Evolutionary conservation across 2,888 invertebrate species (phyloP), one percentile per base, ranked within the genome.

Genomic region (Erebia aethiops): DNA sequence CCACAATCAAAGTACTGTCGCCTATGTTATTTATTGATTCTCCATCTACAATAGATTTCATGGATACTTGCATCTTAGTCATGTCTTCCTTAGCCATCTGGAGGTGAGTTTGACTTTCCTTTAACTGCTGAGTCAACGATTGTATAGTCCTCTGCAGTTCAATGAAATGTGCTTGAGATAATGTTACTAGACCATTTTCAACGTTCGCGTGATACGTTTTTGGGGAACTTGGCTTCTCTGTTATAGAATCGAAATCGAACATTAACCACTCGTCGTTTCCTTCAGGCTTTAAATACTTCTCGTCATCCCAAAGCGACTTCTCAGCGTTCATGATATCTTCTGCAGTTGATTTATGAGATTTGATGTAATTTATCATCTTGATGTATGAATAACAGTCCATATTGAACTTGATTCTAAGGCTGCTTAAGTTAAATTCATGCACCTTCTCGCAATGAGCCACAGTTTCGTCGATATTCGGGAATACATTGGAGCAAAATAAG

Each of bases 371-470:
- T 1, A 98, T 95, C 80, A 98, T 79, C 85, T 97, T 97, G 41
- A 97, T 96, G 78, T 96, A 97, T 0, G 96, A 96, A 87, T 98
- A 97, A 81, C 96, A 96, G 84, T 98, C 97, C 95, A 98, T 96
- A 77, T 94, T 94, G 80, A 96, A 95, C 82, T 95, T 96, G 3
- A 86, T 85, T 85, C 97, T 96, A 52, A 97, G 88, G 63, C 88
- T 86, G 8, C 93, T 87, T 70, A 97, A 89, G 82, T 95, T 94
- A 77, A 98, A 95, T 68, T 94, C 93, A 81, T 97, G 97, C 16
- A 82, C 87, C 5, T 85, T 84, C 75, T 94, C 94, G 75, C 97
- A 95, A 84, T 98, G 97, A 26, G 94, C 89, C 66, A 97, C 87
- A 35, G 96, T 96, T 71, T 93, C 92, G 49, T 95, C 94, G 67